Evolutionary conservation across 2,113 vertebrate genomes (phyloP), one percentile per base, ranked within the genome.

Genomic region (Bungarus multicinctus): DNA sequence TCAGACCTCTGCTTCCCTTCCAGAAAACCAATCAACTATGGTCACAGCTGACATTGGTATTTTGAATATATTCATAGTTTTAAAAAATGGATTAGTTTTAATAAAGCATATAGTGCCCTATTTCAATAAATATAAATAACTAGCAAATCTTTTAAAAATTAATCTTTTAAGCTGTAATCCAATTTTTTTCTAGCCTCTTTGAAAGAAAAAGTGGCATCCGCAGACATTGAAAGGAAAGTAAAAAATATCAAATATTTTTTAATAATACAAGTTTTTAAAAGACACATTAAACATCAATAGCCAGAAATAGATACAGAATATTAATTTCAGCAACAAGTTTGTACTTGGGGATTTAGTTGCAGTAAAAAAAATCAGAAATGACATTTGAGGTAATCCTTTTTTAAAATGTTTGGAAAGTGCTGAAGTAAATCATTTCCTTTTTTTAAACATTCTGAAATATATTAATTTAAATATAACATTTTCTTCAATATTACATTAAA

Each of bases 1-100:
- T 95, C 97, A 98, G 94, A 97, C 96, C 55, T 98, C 98, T 1
- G 95, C 98, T 87, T 99, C 98, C 0, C 96, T 98, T 89, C 98
- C 97, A 4, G 98, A 98, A 95, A 99, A 98, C 95, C 98, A 98
- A 90, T 99, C 98, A 92, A 98, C 98, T 16, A 94, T 98, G 97
- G 98, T 98, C 94, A 98, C 98, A 87, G 98, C 97, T 23, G 98
- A 99, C 20, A 93, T 98, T 97, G 98, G 98, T 1, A 0, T 30
- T 91, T 85, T 81, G 1, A 88, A 43, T 7, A 47, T 91, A 0
- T 30, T 2, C 89, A 0, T 18, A 93, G 50, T 57, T 95, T 93
- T 85, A n/a, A 93, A 94, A 57, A 81, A 20, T 30, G 88, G 57
- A 87, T 92, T 5, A 20, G 0, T 0, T 90, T 14, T 4, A 93